These are phyloP conservation scores for Aplodontia rufa DNA, from an alignment of 2,113 vertebrate species.

Conservation along the genomic window DNA sequence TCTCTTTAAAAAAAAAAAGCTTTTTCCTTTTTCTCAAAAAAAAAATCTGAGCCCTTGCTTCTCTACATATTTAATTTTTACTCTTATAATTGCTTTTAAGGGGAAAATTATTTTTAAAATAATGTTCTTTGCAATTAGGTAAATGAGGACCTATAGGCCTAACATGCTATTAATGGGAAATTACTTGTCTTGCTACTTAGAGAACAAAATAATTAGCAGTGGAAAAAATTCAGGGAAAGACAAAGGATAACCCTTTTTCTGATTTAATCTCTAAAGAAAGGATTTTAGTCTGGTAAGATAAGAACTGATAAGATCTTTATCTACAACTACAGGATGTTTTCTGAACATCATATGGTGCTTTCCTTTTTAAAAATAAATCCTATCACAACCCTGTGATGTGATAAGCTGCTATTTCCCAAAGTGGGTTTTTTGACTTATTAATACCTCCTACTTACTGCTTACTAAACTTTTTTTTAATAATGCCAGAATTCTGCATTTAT, in stretches of 20 bases:
- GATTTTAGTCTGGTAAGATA: neutral
- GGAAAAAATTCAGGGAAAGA: neutral
- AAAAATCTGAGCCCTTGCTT: neutral
- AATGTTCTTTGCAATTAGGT: conserved; percentile 51
- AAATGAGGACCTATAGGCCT: conserved; percentile 11
- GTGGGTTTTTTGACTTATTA: neutral
- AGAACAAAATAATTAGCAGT: neutral
- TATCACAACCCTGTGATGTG: neutral
- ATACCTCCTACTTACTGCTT: neutral
- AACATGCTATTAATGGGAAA: conserved; percentile 1
- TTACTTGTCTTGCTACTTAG: neutral
- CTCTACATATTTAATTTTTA: conserved; percentile 37
- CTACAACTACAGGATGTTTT: neutral
- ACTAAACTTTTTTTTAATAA: neutral
- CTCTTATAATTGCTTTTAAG: conserved; percentile 10
- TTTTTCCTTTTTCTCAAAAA: neutral
- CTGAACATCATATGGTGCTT: neutral
- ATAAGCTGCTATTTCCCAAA: neutral
- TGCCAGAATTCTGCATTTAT: neutral
- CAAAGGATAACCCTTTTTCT: neutral
- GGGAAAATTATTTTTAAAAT: conserved; percentile 57
- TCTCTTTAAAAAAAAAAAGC: neutral
- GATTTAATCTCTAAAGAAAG: neutral
- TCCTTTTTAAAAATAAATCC: neutral
- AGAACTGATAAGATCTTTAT: neutral